Base-by-base conservation (phyloP, 1,140 invertebrate species). In the Drosophila jambulina region DNA sequence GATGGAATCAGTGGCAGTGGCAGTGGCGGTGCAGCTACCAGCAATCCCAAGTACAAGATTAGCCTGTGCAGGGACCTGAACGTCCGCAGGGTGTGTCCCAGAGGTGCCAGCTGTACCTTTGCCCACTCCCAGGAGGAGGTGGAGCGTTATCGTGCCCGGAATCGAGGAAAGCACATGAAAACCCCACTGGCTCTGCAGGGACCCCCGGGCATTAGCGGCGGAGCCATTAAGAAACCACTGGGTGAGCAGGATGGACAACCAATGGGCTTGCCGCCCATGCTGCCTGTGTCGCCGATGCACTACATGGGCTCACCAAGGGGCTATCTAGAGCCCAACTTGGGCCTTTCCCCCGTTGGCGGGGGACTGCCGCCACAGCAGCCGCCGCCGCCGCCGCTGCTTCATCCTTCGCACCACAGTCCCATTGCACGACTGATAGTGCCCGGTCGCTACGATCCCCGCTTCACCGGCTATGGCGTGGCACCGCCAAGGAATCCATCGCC, bases 121-220 rank as follows among this genome's bases (percentile, higher is more conserved):
- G 97, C 97, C 32, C 98, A 99, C 93, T 97, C 96, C 10, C 96
- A 97, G 68, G 96, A 98, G 67, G 98, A 99, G 93, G 93, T 98
- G 19, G 97, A 98, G 87, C 97, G 96, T 94, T 98, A 94, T 88
- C 82, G 93, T 2, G 88, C 91, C 12, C 84, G 91, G 42, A 92
- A 88, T 67, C 77, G 92, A 0, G 85, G 78, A 9, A 90, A 90
- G 34, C 85, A 85, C 27, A 72, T 90, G 4, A 88, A 88, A 27
- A 57, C 82, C 9, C 59, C 82, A 10, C 43, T 78, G 9, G 61
- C 38, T 13, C 49, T 80, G 21, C 67, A 65, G 2, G 59, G 54
- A 13, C 67, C 69, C 3, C 58, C 60, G 12, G 27, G 43, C 40
- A 40, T 72, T 17, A n/a, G 19, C n/a, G 67, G 53, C 4, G 69